These are phyloP conservation scores for Alcedo quadribrachys DNA, from an alignment of 2,797 vertebrate species.

Conservation along the genomic window DNA sequence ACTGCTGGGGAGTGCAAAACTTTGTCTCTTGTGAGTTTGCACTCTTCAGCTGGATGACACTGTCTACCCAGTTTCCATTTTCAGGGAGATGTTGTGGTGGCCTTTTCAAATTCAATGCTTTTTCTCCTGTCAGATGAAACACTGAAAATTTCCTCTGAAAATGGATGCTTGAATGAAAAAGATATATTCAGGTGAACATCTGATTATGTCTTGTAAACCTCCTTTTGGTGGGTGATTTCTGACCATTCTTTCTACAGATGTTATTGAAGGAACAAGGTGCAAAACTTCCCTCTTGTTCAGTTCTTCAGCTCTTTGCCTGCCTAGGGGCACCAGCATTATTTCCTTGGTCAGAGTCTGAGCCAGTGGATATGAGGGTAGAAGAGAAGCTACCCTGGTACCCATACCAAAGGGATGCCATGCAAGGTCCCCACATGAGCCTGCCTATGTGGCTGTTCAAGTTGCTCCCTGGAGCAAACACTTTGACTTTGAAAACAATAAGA, in stretches of 20 bases:
- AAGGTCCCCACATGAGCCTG: neutral
- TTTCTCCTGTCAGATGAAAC: neutral
- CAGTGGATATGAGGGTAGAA: neutral
- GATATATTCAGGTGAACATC: neutral
- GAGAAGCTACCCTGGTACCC: neutral
- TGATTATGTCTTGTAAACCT: neutral
- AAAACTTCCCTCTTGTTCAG: neutral
- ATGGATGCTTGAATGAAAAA: neutral
- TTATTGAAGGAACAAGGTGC: neutral
- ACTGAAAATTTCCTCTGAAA: neutral
- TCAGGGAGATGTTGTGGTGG: neutral
- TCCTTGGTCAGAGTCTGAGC: neutral
- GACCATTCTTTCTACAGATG: neutral
- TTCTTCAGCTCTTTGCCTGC: neutral
- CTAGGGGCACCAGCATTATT: neutral
- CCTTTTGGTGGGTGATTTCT: neutral
- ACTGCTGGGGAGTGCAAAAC: neutral
- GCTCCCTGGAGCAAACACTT: neutral
- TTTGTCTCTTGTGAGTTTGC: neutral
- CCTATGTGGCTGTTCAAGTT: neutral
- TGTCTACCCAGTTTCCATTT: neutral
- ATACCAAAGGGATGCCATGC: neutral
- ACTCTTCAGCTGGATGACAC: neutral
- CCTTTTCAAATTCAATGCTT: rapidly evolving
- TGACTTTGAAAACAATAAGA: neutral